Base-by-base conservation (phyloP, 2,888 invertebrate species). In the Caenorhabditis doughertyi region DNA sequence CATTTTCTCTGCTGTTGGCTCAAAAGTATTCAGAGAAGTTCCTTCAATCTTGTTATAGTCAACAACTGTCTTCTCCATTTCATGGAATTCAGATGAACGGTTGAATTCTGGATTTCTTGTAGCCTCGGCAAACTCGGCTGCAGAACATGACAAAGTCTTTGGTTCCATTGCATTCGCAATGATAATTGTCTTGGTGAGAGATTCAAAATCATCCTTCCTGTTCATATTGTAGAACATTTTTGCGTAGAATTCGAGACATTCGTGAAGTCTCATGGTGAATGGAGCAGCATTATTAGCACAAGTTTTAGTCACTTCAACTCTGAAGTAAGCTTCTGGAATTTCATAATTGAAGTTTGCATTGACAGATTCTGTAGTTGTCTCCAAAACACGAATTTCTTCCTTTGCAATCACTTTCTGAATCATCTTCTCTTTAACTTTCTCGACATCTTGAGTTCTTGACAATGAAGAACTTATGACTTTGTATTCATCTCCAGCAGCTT, bases 61-160 rank as follows among this genome's bases (percentile, higher is more conserved):
- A 9, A 79, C 60, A 1, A 86, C 51, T 16, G 79, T 84, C 18
- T 71, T 77, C 27, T 49, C n/a, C 3, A 58, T 13, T 13, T 71
- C 58, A 21, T 76, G 62, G 65, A 77, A 84, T 21, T 79, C 81
- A 8, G 62, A 60, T 55, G 80, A 65, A 29, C 74, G 53, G 9
- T 56, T 79, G 47, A 89, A 79, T 23, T 86, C 74, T 18, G 88
- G 87, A 53, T 85, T 87, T 18, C 88, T 71, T 23, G 62, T 58
- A 1, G 82, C 79, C 21, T 86, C 85, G 16, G 84, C 82, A 21
- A 89, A 87, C n/a, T 88, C 90, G 8, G 87, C 86, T 25, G 89
- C 89, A 16, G 84, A 76, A n/a, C 86, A 85, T 0, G 74, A 67
- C 53, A 89, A 65, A 4, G 32, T 44, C 13, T 76, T 76, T 2